Conservation (phyloP, 2,888 invertebrate species). For the Ormyrus labotus region DNA sequence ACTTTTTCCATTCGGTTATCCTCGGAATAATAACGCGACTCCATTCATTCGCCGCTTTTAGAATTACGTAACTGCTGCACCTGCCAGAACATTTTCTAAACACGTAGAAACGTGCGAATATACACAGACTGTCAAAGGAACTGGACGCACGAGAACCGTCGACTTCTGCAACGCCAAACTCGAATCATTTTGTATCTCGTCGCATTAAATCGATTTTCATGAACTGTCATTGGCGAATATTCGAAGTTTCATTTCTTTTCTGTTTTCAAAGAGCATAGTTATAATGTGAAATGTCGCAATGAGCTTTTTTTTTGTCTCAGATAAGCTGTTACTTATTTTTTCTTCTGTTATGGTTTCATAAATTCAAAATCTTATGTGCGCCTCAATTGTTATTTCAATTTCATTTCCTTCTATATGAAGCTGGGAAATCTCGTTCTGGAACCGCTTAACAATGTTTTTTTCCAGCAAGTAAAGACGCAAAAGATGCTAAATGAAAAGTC, state of each 20-base stretch:
- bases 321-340: not conserved
- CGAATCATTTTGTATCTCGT: constrained; percentile 44
- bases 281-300: constrained; percentile 47
- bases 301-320: not conserved
- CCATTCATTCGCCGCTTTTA: too few relatives aligned
- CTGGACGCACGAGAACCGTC: constrained; percentile 4
- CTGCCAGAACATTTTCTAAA: not conserved
- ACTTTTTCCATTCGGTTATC: too few relatives aligned
- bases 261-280: constrained; percentile 39
- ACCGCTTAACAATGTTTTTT: constrained; percentile 4
- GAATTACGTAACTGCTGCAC: too few relatives aligned
- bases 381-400: constrained; percentile 34
- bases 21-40: too few relatives aligned
- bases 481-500: not conserved
- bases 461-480: not conserved
- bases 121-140: not conserved
- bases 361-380: constrained; percentile 12
- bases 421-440: constrained; percentile 48
- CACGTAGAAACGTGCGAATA: not conserved
- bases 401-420: constrained; percentile 16
- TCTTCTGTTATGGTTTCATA: constrained; percentile 4
- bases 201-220: constrained; percentile 13
- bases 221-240: constrained; percentile 8
- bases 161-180: constrained; percentile 33
- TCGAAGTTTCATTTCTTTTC: constrained; percentile 11